These are phyloP conservation scores for Apis cerana DNA, from an alignment of 1,140 invertebrate species.

Conservation along the genomic window DNA sequence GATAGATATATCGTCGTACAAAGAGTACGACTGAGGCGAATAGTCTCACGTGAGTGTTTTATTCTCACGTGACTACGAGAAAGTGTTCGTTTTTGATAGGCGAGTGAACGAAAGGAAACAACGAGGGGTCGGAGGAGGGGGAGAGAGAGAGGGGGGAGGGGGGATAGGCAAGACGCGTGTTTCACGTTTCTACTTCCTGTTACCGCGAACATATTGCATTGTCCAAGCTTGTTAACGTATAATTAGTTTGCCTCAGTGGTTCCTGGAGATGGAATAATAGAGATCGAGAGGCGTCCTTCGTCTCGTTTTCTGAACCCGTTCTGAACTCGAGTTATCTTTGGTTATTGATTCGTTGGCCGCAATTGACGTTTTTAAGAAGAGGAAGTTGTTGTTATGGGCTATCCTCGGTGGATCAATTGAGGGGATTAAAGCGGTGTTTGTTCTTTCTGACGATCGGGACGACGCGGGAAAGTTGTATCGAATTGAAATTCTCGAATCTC, in stretches of 20 bases:
- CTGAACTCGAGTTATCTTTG: neutral
- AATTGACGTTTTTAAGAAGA: slow-evolving; percentile 1
- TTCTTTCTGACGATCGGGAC: neutral
- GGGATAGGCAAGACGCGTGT: neutral
- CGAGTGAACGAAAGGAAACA: slow-evolving; percentile 36
- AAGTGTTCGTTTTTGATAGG: slow-evolving; percentile 38
- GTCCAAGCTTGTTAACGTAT: slow-evolving; percentile 5
- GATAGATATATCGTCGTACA: no score
- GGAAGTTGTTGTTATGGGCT: neutral
- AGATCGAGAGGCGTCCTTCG: slow-evolving; percentile 1
- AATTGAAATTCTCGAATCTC: neutral
- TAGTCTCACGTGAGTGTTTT: neutral
- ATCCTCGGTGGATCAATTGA: neutral
- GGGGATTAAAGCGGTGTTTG: neutral
- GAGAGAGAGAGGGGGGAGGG: neutral
- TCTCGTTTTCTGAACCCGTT: neutral
- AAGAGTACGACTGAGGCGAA: no score
- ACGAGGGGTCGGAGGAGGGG: neutral
- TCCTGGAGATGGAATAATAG: neutral
- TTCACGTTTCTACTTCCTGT: slow-evolving; percentile 3
- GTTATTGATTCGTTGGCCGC: neutral
- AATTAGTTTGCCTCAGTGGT: slow-evolving; percentile 13
- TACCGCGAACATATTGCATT: neutral
- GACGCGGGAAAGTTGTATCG: neutral
- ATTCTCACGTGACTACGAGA: slow-evolving; percentile 17